phyloP scores from a whole-genome alignment of 2,797 vertebrate genomes.

The Lophotriccus pileatus region DNA sequence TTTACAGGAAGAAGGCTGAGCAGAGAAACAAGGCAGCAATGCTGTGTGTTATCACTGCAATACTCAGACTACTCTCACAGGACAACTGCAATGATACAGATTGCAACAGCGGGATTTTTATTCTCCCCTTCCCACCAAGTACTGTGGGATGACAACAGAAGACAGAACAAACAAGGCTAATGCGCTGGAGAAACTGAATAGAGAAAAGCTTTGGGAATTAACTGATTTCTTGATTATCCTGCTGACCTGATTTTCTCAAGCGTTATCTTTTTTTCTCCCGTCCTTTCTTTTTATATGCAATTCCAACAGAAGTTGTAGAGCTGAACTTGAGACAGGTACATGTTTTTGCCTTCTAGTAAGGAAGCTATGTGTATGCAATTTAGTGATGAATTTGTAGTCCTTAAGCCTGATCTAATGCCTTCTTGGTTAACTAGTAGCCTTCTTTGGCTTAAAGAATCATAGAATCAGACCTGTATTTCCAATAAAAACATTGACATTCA shows the following conservation, averaged over 20 bases:
- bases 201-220: background rate
- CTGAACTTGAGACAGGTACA: fast-evolving
- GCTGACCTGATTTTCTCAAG: background rate
- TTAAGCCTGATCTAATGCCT: background rate
- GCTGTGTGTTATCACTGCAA: background rate
- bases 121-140: background rate
- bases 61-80: background rate
- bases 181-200: background rate
- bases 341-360: background rate
- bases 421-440: background rate
- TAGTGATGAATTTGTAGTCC: background rate
- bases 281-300: background rate
- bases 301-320: background rate
- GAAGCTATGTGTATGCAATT: background rate
- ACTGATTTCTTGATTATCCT: background rate
- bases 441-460: background rate
- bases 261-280: background rate
- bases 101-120: background rate
- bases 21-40: background rate
- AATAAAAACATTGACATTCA: background rate
- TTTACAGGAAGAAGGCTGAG: background rate
- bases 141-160: background rate
- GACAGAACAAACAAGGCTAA: background rate
- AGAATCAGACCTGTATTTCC: background rate
- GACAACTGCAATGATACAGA: background rate